These are phyloP conservation scores for Heterodera carotae DNA, from an alignment of 1,140 invertebrate species.

Conservation along the genomic window DNA sequence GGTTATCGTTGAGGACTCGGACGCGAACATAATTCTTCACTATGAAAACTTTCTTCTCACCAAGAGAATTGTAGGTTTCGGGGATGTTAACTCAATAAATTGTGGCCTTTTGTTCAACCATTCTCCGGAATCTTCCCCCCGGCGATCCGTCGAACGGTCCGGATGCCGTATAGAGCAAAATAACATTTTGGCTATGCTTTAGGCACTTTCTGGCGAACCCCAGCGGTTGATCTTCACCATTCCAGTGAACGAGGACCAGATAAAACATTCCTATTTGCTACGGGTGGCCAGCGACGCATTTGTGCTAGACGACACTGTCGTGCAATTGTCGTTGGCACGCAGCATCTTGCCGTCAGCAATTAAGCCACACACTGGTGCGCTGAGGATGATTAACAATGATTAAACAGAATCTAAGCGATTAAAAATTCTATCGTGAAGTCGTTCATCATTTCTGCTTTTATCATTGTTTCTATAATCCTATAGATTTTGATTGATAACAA, in stretches of 20 bases:
- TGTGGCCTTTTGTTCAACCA: too few species aligned
- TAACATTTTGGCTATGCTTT: background rate
- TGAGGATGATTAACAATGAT: too few species aligned
- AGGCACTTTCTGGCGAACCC: slow-evolving; percentile 74
- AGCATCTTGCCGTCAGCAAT: slow-evolving; percentile 87
- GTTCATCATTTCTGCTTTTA: too few species aligned
- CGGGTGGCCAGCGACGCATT: slow-evolving; percentile 84
- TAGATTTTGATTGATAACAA: too few species aligned
- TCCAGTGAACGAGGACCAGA: slow-evolving; percentile 81
- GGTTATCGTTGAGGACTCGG: slow-evolving; percentile 96
- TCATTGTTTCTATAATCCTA: too few species aligned
- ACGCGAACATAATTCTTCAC: slow-evolving; percentile 91
- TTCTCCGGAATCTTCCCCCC: too few species aligned
- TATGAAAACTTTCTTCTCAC: slow-evolving; percentile 87
- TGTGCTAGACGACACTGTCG: slow-evolving; percentile 78
- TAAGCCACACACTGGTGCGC: slow-evolving; percentile 82
- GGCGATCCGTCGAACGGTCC: too few species aligned
- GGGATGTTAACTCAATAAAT: background rate
- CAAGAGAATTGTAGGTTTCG: slow-evolving; percentile 77
- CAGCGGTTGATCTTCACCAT: slow-evolving; percentile 92
- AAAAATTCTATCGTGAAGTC: too few species aligned
- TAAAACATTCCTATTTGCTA: slow-evolving; percentile 88
- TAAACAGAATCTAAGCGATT: too few species aligned
- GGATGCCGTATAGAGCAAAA: too few species aligned
- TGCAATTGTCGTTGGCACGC: slow-evolving; percentile 82